Conservation (phyloP, 1,140 invertebrate genomes). For the Pachypsylla venusta region DNA sequence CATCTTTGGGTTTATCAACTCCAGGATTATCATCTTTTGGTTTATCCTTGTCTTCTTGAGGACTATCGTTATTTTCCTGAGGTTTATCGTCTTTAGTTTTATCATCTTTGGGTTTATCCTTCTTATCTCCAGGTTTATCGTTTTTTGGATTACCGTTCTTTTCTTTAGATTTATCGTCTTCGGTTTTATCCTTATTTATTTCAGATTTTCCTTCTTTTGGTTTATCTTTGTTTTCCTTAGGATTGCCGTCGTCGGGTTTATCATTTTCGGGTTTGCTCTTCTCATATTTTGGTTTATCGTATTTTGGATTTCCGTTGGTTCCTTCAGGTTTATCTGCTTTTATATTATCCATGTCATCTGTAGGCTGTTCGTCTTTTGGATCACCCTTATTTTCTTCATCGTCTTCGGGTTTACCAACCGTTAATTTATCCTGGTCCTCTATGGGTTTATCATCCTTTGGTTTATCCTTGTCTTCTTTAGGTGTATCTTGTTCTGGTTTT, state of each 20-base stretch:
- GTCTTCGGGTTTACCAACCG: not conserved
- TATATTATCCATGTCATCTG: too few relatives aligned
- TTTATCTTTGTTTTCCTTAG: too few relatives aligned
- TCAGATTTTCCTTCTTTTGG: not conserved
- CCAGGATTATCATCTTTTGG: too few relatives aligned
- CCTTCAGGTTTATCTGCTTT: too few relatives aligned
- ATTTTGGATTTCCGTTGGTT: too few relatives aligned
- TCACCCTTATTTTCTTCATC: not conserved
- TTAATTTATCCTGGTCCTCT: too few relatives aligned
- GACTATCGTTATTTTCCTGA: too few relatives aligned
- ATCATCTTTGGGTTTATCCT: slow-evolving; percentile 2
- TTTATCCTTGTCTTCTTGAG: too few relatives aligned
- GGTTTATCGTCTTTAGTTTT: too few relatives aligned
- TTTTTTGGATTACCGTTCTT: not conserved
- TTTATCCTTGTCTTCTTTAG: slow-evolving; percentile 1
- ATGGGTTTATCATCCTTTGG: not conserved
- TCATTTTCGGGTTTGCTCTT: not conserved
- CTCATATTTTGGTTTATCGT: not conserved
- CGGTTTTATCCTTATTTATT: not conserved
- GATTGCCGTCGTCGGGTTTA: slow-evolving; percentile 4
- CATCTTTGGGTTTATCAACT: too few relatives aligned
- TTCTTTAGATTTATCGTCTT: not conserved
- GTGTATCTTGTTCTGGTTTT: not conserved
- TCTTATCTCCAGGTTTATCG: not conserved
- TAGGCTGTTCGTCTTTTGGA: too few relatives aligned